These are phyloP conservation scores for Crypturellus tataupa DNA, from an alignment of 2,797 vertebrate genomes.

Conservation along the genomic window DNA sequence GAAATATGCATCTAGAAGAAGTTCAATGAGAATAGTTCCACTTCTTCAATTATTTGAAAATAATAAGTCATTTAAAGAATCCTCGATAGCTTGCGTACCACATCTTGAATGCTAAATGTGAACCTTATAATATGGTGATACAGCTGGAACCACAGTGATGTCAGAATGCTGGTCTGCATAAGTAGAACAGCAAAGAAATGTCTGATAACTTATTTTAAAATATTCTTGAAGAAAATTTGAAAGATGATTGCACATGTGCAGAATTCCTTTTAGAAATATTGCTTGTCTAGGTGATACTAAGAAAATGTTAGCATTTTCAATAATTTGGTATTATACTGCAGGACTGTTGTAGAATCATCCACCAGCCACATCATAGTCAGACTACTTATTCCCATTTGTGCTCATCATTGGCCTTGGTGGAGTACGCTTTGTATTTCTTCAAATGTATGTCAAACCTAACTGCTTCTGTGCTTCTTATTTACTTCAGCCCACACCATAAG, in stretches of 20 bases:
- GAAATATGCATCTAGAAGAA: neutral
- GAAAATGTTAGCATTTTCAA: neutral
- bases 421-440: slow-evolving; percentile 3
- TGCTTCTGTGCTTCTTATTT: slow-evolving; percentile 32
- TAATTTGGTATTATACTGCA: neutral
- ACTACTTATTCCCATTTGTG: neutral
- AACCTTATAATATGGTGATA: neutral
- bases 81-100: neutral
- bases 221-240: neutral
- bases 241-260: neutral
- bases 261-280: neutral
- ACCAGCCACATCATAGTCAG: neutral
- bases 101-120: neutral
- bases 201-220: neutral
- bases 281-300: neutral
- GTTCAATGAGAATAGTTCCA: neutral
- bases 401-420: neutral
- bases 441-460: neutral
- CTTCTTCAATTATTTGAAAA: neutral
- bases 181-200: neutral
- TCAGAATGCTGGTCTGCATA: neutral
- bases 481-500: slow-evolving; percentile 9
- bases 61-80: neutral
- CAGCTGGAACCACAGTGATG: neutral
- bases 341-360: neutral